Conservation (phyloP, 64 coral and sea anemone species). For the Cladopsammia gracilis region DNA sequence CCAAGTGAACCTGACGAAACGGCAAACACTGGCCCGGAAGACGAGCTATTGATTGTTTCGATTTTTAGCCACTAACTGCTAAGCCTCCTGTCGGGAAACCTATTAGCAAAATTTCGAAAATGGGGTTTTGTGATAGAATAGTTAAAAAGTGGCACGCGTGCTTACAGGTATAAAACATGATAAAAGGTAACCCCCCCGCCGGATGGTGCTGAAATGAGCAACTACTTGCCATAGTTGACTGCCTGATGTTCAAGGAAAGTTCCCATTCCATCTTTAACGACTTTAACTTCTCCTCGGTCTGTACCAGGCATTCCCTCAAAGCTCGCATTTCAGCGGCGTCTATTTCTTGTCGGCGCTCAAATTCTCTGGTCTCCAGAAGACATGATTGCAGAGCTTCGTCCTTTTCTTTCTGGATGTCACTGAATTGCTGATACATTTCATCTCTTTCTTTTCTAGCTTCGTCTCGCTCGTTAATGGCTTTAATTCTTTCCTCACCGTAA, state of each 20-base stretch:
- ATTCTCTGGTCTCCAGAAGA: constrained; percentile 73
- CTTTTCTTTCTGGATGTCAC: constrained; percentile 51
- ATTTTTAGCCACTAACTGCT: too few species aligned
- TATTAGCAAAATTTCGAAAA: too few species aligned
- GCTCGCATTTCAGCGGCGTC: constrained; percentile 53
- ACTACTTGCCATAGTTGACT: background rate
- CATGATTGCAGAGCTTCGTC: constrained; percentile 59
- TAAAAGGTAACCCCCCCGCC: too few species aligned
- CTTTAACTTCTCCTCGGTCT: constrained; percentile 16
- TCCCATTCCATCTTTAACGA: constrained; percentile 13
- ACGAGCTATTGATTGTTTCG: too few species aligned
- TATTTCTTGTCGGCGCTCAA: constrained; percentile 72
- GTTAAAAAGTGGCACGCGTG: too few species aligned
- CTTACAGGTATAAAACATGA: too few species aligned
- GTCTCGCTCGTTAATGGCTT: constrained; percentile 75
- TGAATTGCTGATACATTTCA: constrained; percentile 47
- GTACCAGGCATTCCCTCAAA: constrained; percentile 51
- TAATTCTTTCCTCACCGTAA: constrained; percentile 61
- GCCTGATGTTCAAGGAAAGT: background rate
- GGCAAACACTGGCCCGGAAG: too few species aligned
- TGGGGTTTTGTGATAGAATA: too few species aligned
- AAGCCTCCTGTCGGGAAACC: too few species aligned
- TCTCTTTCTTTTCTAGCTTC: constrained; percentile 62
- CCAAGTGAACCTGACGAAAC: too few species aligned
- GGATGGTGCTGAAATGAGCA: background rate